Conservation (phyloP, 2,888 invertebrate genomes). For the Mongoloraphidia duomilia region DNA sequence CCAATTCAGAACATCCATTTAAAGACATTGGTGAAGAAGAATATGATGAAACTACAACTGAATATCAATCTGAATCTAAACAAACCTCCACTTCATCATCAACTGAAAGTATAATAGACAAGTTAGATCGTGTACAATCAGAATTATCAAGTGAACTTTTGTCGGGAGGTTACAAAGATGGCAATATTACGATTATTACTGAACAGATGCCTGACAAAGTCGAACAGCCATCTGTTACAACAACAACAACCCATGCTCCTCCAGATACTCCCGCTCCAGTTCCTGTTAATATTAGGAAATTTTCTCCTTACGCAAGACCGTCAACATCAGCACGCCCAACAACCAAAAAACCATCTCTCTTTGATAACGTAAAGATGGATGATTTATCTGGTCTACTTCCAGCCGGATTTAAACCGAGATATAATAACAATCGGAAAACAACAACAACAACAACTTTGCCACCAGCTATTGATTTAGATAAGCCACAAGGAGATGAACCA, state of each 20-base stretch:
- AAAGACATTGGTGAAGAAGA: slow-evolving; percentile 7
- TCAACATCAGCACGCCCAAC: slow-evolving; percentile 19
- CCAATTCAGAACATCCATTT: not conserved
- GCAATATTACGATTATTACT: slow-evolving; percentile 49
- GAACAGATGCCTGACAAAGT: slow-evolving; percentile 30
- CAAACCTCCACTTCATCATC: slow-evolving; percentile 31
- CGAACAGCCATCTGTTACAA: slow-evolving; percentile 33
- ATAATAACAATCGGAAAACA: slow-evolving; percentile 31
- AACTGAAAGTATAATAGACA: slow-evolving; percentile 76
- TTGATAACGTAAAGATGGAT: slow-evolving; percentile 33
- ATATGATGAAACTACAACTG: slow-evolving; percentile 3
- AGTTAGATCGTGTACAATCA: slow-evolving; percentile 71
- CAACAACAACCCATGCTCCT: slow-evolving; percentile 30
- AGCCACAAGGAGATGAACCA: slow-evolving; percentile 24
- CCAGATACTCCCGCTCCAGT: slow-evolving; percentile 36
- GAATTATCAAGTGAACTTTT: slow-evolving; percentile 66
- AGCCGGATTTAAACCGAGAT: slow-evolving; percentile 42
- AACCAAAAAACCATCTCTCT: slow-evolving; percentile 9
- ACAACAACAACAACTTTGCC: slow-evolving; percentile 28
- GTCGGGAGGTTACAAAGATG: slow-evolving; percentile 54
- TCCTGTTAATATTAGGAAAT: slow-evolving; percentile 50
- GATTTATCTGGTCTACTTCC: slow-evolving; percentile 46
- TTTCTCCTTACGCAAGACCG: slow-evolving; percentile 31
- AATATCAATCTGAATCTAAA: no score
- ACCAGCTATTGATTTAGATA: slow-evolving; percentile 16